Percentiles rank a stretch among this genome's conserved stretches.
These are phyloP conservation scores for Cerastis rubricosa DNA, from an alignment of 2,888 invertebrate species.

Conservation along the genomic window DNA sequence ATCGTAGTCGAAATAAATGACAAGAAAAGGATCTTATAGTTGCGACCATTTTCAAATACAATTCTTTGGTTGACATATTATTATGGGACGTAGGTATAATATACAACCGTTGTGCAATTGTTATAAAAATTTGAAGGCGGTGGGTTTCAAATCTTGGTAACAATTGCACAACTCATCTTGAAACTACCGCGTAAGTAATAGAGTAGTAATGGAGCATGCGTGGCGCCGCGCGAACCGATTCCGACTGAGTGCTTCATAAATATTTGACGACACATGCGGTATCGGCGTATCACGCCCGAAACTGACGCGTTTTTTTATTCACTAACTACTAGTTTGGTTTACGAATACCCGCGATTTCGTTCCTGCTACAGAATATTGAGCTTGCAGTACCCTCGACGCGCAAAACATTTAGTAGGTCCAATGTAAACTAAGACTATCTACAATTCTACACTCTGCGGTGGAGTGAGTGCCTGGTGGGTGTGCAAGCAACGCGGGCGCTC, in stretches of 20 bases:
- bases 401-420: neutral
- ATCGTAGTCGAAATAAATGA: too few species aligned
- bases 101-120: neutral
- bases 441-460: constrained; percentile 25
- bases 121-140: neutral
- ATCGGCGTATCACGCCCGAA: constrained; percentile 51
- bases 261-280: constrained; percentile 77
- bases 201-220: neutral
- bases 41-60: neutral
- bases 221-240: constrained; percentile 58
- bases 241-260: constrained; percentile 79
- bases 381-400: neutral
- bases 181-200: neutral
- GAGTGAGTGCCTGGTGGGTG: constrained; percentile 4
- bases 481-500: constrained; percentile 38
- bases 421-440: neutral
- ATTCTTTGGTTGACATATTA: neutral
- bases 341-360: constrained; percentile 11
- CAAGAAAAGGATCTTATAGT: too few species aligned
- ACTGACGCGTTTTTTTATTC: constrained; percentile 50
- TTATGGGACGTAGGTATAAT: neutral
- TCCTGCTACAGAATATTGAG: constrained; percentile 22
- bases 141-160: too few species aligned
- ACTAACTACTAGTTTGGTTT: constrained; percentile 28
- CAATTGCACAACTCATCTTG: neutral